A percentile compares a stretch with the other conserved stretches of the same genome.
Conservation (phyloP, 64 coral and sea anemone species). For the Montipora sp. region DNA sequence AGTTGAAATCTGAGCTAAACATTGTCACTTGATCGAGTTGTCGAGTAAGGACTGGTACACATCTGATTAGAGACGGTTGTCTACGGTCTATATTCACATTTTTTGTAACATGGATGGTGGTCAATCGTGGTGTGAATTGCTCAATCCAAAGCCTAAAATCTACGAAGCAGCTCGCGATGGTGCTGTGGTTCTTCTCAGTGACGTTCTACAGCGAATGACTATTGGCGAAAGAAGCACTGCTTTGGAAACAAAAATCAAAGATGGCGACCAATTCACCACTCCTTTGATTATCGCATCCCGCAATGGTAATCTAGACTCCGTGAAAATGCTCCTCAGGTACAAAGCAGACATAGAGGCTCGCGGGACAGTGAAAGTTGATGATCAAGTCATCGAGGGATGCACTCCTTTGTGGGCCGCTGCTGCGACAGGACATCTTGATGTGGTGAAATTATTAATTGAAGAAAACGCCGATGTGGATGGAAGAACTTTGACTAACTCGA, state of each 20-base stretch:
- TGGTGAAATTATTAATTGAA: slow-evolving; percentile 49
- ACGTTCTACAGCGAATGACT: slow-evolving; percentile 29
- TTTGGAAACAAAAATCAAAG: slow-evolving; percentile 61
- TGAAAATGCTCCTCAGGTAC: slow-evolving; percentile 60
- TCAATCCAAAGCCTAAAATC: slow-evolving; percentile 28
- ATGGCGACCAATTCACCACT: slow-evolving; percentile 62
- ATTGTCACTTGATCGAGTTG: too few relatives aligned
- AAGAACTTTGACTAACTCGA: slow-evolving; percentile 53
- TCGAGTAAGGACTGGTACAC: too few relatives aligned
- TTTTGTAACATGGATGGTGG: slow-evolving; percentile 18
- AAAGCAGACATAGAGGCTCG: slow-evolving; percentile 51
- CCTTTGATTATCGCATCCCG: slow-evolving; percentile 38
- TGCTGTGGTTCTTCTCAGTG: neutral
- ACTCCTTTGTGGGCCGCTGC: slow-evolving; percentile 61
- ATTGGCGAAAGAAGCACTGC: slow-evolving; percentile 7
- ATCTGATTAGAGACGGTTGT: neutral
- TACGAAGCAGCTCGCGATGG: slow-evolving; percentile 58
- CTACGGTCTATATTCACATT: too few relatives aligned
- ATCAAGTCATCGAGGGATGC: slow-evolving; percentile 55
- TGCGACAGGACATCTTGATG: slow-evolving; percentile 39
- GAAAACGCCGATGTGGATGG: slow-evolving; percentile 43
- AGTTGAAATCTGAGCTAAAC: neutral
- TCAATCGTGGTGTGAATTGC: slow-evolving; percentile 30
- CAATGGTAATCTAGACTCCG: slow-evolving; percentile 45
- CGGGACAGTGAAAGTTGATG: slow-evolving; percentile 60